Evolutionary conservation across 2,888 invertebrate genomes (phyloP), one percentile per base, ranked within the genome.

Genomic region (Heliconius aoede): DNA sequence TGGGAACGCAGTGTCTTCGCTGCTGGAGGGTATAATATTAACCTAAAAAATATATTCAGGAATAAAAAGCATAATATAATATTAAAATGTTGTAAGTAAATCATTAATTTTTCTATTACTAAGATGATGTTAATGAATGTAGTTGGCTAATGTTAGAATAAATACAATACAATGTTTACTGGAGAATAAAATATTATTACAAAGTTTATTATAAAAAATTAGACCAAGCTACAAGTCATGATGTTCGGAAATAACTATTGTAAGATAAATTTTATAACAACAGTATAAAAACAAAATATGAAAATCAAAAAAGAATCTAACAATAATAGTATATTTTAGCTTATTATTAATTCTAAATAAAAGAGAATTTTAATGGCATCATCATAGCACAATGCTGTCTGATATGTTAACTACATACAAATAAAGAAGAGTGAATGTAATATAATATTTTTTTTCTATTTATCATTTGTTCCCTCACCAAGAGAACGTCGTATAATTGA

Each of bases 401-500:
- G 15, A 24, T 15, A 15, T 36, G 24, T 36, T 64, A 64, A 11
- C n/a, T 64, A 32, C n/a, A 11, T n/a, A 55, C 3, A n/a, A 55
- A 55, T n/a, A 36, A 40, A 3, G n/a, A 3, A 11, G 36, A 64
- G 32, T n/a, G 64, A 11, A 36, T 30, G n/a, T 55, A 11, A 11
- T 51, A 26, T 7, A 51, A 40, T n/a, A 64, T 62, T 8, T 1
- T 62, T n/a, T 30, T 4, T 30, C 8, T 62, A 67, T 55, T n/a
- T 26, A 21, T 11, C 21, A 68, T n/a, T 36, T 26, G 21, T 69
- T 40, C 46, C 77, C 81, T 80, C 79, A 81, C 81, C 81, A 58
- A 80, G 79, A 36, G 81, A 80, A 58, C 81, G 79, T 58, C 80
- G 78, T 62, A 80, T 79, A 51, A 81, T 76, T 18, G 80, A 81